A percentile compares a stretch with the other conserved stretches of the same genome.
These are phyloP conservation scores for Dipodomys spectabilis DNA, from an alignment of 2,113 vertebrate species.

Conservation along the genomic window DNA sequence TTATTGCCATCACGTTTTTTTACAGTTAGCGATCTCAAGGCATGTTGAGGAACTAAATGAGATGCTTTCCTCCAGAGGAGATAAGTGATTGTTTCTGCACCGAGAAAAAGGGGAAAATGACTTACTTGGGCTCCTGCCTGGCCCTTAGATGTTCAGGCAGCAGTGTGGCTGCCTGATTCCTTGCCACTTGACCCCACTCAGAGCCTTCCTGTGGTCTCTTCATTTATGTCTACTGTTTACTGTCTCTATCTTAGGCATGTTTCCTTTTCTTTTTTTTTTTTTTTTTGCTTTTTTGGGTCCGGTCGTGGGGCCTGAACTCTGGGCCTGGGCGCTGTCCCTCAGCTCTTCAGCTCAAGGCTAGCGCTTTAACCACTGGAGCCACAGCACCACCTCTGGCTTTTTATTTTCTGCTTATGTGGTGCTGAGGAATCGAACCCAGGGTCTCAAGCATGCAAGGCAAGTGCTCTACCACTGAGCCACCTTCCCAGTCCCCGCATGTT, in stretches of 20 bases:
- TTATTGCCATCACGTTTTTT: not conserved
- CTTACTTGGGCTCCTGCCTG: not conserved
- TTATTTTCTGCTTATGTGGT: too few species aligned
- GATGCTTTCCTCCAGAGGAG: not conserved
- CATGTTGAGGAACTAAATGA: not conserved
- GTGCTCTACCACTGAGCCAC: too few species aligned
- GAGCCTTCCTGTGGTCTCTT: not conserved
- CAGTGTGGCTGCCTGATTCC: rapidly evolving
- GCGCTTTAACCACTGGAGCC: too few species aligned
- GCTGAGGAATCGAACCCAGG: too few species aligned
- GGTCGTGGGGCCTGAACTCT: too few species aligned
- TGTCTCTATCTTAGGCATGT: not conserved
- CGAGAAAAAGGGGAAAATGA: not conserved
- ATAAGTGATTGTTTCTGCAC: not conserved
- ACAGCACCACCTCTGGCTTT: too few species aligned
- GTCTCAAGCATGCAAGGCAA: too few species aligned
- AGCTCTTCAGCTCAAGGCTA: too few species aligned
- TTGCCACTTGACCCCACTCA: not conserved
- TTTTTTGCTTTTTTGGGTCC: too few species aligned
- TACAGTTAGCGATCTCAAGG: not conserved
- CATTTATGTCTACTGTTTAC: not conserved
- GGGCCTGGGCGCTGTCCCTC: too few species aligned
- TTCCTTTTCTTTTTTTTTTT: not conserved
- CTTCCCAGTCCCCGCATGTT: not conserved
- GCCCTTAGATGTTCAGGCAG: not conserved